These are phyloP conservation scores for Parapsyche elsis DNA, from an alignment of 1,140 invertebrate species.

Conservation along the genomic window DNA sequence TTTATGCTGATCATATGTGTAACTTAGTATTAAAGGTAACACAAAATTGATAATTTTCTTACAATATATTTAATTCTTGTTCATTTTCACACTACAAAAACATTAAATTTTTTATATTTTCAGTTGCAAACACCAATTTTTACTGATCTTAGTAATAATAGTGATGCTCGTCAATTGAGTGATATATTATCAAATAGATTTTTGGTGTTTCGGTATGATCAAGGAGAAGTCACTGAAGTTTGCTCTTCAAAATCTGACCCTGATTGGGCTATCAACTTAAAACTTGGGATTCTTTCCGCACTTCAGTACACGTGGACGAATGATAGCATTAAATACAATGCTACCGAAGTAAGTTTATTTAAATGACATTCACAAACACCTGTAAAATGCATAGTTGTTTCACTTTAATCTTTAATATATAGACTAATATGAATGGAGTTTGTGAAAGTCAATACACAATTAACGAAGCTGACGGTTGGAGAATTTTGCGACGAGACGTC, in stretches of 20 bases:
- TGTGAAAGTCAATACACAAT: constrained; percentile 40
- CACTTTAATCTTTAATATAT: not conserved
- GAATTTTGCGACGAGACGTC: constrained; percentile 29
- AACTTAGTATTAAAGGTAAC: constrained; percentile 46
- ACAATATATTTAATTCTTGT: not conserved
- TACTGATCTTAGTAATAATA: not conserved
- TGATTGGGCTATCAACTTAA: constrained; percentile 45
- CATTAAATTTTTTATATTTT: constrained; percentile 17
- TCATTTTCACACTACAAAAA: no score
- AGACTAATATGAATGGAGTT: constrained; percentile 43
- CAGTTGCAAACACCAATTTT: constrained; percentile 36
- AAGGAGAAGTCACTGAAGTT: constrained; percentile 36
- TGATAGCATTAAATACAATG: constrained; percentile 1
- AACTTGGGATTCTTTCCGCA: constrained; percentile 48
- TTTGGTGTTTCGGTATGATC: constrained; percentile 35
- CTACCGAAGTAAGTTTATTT: not conserved
- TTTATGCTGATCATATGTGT: constrained; percentile 39
- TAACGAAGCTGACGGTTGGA: constrained; percentile 47
- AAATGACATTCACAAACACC: not conserved
- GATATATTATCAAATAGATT: constrained; percentile 23
- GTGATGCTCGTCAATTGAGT: not conserved
- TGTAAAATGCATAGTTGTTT: constrained; percentile 2
- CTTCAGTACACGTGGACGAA: constrained; percentile 44
- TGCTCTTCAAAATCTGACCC: constrained; percentile 35
- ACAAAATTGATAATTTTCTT: not conserved